phyloP scores from a whole-genome alignment of 2,113 vertebrate genomes.

The Phoenicopterus ruber region DNA sequence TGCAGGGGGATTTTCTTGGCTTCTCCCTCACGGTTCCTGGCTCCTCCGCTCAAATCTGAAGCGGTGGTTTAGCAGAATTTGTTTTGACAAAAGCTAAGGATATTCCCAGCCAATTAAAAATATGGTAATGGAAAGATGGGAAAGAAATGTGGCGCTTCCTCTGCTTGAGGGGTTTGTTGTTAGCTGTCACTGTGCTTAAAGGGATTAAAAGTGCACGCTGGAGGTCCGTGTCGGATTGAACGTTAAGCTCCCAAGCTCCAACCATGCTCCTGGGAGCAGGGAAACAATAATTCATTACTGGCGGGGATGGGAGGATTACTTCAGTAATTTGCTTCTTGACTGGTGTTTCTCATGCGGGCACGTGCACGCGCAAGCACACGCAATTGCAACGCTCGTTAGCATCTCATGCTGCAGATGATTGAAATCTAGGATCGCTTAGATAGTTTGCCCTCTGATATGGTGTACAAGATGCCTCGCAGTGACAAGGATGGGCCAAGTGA shows the following conservation, averaged over 20 bases:
- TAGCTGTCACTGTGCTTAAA: slow-evolving; percentile 1
- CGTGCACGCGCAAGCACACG: accelerated
- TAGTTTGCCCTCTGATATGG: background rate
- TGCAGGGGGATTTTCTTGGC: slow-evolving; percentile 7
- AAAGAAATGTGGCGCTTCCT: background rate
- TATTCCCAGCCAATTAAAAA: slow-evolving; percentile 60
- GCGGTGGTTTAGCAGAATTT: background rate
- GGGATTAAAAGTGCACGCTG: slow-evolving; percentile 22
- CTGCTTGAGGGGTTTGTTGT: background rate
- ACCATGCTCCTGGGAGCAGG: background rate
- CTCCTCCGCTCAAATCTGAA: background rate
- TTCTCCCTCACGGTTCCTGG: background rate
- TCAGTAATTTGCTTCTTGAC: slow-evolving; percentile 8
- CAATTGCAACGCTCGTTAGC: background rate
- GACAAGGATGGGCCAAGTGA: background rate
- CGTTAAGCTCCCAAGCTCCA: slow-evolving; percentile 34
- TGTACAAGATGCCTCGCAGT: background rate
- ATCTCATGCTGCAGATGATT: background rate
- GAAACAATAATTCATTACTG: slow-evolving; percentile 3
- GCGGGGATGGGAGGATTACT: slow-evolving; percentile 15
- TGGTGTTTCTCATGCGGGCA: background rate
- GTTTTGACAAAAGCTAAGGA: slow-evolving; percentile 53
- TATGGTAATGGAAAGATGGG: slow-evolving; percentile 33
- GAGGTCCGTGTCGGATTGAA: background rate
- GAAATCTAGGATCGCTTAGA: background rate